Evolutionary conservation across 2,888 invertebrate genomes (phyloP), one percentile per base, ranked within the genome.

Genomic region (Heteromyza rotundicornis): DNA sequence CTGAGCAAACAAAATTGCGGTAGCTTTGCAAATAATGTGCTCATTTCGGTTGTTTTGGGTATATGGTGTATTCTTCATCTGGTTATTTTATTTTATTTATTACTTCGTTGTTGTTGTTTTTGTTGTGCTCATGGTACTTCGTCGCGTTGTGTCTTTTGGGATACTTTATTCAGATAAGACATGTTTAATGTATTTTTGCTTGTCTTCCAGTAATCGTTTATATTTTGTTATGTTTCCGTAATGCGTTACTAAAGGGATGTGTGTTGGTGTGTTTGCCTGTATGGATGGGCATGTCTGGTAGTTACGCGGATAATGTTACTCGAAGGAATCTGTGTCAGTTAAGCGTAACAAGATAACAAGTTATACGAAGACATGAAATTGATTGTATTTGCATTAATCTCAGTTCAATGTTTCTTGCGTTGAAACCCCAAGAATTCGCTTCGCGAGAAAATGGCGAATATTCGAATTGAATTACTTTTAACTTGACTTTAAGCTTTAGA

Each of bases 251-350:
- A 51, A 59, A 55, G 8, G n/a, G 19, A 19, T 17, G 20, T 49
- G 19, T 47, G 16, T 47, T 47, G 17, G 49, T 51, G 27, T 24
- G 23, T n/a, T 23, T 56, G 62, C 27, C 61, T 58, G 51, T 53
- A 23, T 52, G 35, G n/a, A 59, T 50, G 19, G 49, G 27, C 32
- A 47, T 40, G 17, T 22, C 53, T 32, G 52, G 47, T 32, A 53
- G 52, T 35, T 53, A 40, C 47, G 32, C 23, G 71, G 63, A 75
- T 79, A 76, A 79, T 74, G 73, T 75, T 76, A 76, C 78, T 79
- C 80, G 60, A 68, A 77, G 78, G 78, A 79, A 73, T 76, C 76
- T 74, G 70, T 74, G 78, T 77, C 76, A 76, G 77, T 77, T 78
- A 73, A 79, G 77, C 76, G 71, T 75, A 76, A 75, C 73, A 76